These are phyloP conservation scores for Ephydatia muelleri DNA, from an alignment of 37 sponge, comb jelly and placozoan genomes.

Conservation along the genomic window DNA sequence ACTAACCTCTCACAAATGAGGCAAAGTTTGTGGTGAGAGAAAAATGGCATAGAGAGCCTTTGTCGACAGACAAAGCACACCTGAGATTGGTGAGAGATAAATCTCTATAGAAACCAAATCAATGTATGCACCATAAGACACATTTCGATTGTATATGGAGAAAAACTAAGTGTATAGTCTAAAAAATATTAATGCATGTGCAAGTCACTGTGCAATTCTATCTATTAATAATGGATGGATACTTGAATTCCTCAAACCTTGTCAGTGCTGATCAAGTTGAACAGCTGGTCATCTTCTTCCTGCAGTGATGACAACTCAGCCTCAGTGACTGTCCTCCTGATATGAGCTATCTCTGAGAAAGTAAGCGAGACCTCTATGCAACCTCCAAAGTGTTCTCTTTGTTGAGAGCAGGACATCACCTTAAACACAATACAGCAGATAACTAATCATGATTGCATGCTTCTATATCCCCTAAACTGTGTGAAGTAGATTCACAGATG, in stretches of 20 bases:
- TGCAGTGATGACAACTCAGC: constrained; percentile 20
- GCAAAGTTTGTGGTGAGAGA: background rate
- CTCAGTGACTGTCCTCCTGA: background rate
- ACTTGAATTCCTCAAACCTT: background rate
- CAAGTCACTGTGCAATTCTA: too few species aligned
- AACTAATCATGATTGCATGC: too few species aligned
- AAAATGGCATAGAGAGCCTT: background rate
- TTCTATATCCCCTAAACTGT: too few species aligned
- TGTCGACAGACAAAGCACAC: constrained; percentile 14
- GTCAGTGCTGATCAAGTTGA: background rate
- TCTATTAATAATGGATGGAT: too few species aligned
- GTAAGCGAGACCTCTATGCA: background rate
- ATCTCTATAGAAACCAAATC: background rate
- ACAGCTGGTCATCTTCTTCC: background rate
- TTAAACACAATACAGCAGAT: too few species aligned
- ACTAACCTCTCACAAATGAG: constrained; percentile 3
- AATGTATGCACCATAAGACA: background rate
- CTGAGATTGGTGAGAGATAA: background rate
- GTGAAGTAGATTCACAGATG: too few species aligned
- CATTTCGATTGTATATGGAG: too few species aligned
- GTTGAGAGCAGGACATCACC: too few species aligned
- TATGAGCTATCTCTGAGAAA: constrained; percentile 12
- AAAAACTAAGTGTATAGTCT: too few species aligned
- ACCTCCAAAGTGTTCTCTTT: background rate
- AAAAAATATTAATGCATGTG: too few species aligned